These are phyloP conservation scores for Neocrepidodera transversa DNA, from an alignment of 2,888 invertebrate genomes.

Conservation along the genomic window DNA sequence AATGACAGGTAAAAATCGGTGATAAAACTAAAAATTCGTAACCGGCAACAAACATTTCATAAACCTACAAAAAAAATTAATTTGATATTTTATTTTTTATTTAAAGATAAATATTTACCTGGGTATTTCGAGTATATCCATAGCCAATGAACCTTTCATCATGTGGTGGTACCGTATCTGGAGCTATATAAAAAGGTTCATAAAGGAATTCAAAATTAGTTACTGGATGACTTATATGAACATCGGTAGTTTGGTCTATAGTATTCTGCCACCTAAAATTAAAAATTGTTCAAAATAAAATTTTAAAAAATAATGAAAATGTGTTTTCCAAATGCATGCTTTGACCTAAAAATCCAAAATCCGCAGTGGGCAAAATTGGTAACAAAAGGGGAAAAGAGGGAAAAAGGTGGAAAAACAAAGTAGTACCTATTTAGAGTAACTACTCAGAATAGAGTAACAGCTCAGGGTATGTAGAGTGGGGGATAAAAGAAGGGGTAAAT, in stretches of 20 bases:
- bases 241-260: conserved; percentile 67
- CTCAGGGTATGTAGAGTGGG: too few species aligned
- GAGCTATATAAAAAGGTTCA: conserved; percentile 90
- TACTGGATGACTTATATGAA: conserved; percentile 84
- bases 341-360: too few species aligned
- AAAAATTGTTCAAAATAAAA: too few species aligned
- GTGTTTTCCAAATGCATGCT: conserved; percentile 6
- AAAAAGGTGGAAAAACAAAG: too few species aligned
- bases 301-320: too few species aligned
- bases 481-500: too few species aligned
- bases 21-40: conserved; percentile 88
- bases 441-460: too few species aligned
- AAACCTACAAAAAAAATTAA: conserved; percentile 70
- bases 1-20: conserved; percentile 88
- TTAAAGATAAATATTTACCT: conserved; percentile 64
- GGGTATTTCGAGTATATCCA: conserved; percentile 90
- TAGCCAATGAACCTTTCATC: conserved; percentile 91
- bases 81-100: not conserved
- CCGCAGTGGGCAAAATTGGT: too few species aligned
- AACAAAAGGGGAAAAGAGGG: too few species aligned
- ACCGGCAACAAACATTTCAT: conserved; percentile 90
- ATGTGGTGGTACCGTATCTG: conserved; percentile 81
- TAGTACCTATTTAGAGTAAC: too few species aligned
- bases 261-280: conserved; percentile 66
- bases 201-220: conserved; percentile 86